Evolutionary conservation across 2,797 vertebrate species (phyloP), one percentile per base, ranked within the genome.

Genomic region (Periparus ater): DNA sequence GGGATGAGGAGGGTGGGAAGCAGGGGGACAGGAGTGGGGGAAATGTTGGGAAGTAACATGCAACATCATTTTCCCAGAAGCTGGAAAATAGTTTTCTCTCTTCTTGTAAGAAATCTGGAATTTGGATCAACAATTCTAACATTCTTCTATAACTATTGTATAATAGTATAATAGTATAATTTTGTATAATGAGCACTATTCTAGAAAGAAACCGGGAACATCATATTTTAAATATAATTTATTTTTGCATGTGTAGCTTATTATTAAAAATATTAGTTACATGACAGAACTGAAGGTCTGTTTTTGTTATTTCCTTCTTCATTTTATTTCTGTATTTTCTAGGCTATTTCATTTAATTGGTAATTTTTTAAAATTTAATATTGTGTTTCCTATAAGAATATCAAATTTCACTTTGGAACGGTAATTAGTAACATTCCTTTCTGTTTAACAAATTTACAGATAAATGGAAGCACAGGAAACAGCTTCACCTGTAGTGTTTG

Each of bases 321-420:
- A 7, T 75, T 88, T 76, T 27, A 27, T 51, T 85, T 85, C 9
- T 57, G 4, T 34, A 13, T 61, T 83, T 85, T 71, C 17, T 29
- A 47, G 27, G 14, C 19, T 50, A 54, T 38, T 75, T 86, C 1
- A 18, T 60, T 85, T 70, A 50, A 57, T 61, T 27, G 36, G 18
- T 38, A 57, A 4, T 47, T 9, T 42, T 10, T 62, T 1, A 13
- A 40, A 38, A 67, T 67, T 85, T 67, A 91, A 51, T 71, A 78
- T 60, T 81, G 12, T 53, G 38, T 91, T 96, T 92, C 42, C 58
- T 83, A 27, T 71, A 26, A 93, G 63, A 91, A 89, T 71, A 77
- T 85, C 44, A 13, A 92, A 86, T 51, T 93, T 71, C 14, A 13
- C 91, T 96, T 91, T 88, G 53, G 44, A 84, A 93, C n/a, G 75